Evolutionary conservation across 2,113 vertebrate genomes (phyloP).

Genomic region (Pagrus major): DNA sequence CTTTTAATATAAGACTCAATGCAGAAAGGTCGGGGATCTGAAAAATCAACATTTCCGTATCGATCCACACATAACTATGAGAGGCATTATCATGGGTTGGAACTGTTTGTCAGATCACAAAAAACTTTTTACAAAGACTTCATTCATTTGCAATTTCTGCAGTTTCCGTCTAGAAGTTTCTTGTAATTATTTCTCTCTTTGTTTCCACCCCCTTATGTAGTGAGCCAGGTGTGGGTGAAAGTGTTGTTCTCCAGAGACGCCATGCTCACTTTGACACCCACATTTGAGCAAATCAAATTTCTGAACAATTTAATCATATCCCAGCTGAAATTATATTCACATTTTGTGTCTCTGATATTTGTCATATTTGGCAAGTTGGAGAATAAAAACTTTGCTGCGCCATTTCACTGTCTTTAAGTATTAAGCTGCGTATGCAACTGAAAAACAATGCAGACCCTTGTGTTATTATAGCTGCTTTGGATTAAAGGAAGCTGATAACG

Average conservation of each 20-base stretch:
- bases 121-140: not conserved
- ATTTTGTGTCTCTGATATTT: not conserved
- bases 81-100: not conserved
- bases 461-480: conserved; percentile 23
- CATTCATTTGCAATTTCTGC: not conserved
- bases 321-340: not conserved
- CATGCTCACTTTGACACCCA: not conserved
- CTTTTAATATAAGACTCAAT: too few species aligned
- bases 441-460: conserved; percentile 24
- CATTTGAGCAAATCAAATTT: conserved; percentile 16
- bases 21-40: too few species aligned
- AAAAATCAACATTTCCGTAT: too few species aligned
- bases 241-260: not conserved
- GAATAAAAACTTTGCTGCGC: not conserved
- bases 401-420: not conserved
- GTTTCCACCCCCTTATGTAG: not conserved
- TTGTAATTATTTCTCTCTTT: not conserved
- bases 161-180: not conserved
- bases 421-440: not conserved
- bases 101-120: not conserved
- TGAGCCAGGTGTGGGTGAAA: conserved; percentile 15
- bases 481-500: conserved; percentile 39
- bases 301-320: conserved; percentile 3
- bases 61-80: too few species aligned
- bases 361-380: not conserved